Base-by-base conservation (phyloP, 2,797 vertebrate species). In the Aplochiton taeniatus region DNA sequence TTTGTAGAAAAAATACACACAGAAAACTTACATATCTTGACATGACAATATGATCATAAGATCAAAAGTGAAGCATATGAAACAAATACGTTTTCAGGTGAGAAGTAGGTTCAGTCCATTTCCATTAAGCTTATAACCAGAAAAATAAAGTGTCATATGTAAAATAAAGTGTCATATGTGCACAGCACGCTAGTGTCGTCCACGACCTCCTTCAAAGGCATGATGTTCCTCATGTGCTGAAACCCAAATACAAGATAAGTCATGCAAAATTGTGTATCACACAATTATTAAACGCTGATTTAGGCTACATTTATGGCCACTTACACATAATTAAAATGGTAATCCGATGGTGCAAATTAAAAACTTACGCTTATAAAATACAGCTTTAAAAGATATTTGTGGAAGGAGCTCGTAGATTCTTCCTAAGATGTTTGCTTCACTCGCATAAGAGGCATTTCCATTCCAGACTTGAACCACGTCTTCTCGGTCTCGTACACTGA, bases 291-390 rank as follows among this genome's bases (percentile, higher is more conserved):
- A 52, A 52, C 1, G 47, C 4, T 48, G 14, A 48, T 12, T 12
- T 48, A 48, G 47, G 47, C 8, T 48, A 48, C 4, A 48, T 14
- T 8, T 42, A 17, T 43, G 56, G 9, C 8, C 16, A 14, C 13
- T 44, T 18, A 41, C 4, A 16, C 44, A 60, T n/a, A 1, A 16
- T 47, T 14, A 54, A n/a, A 3, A 64, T 9, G 46, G 19, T 45
- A 8, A 65, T 44, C n/a, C 43, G 53, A 58, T n/a, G 13, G n/a
- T 19, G 8, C 12, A 19, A 31, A 44, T 17, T 41, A 53, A 60
- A 86, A 73, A 95, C 97, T 96, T 84, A 98, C 97, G 91, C 85
- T 98, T 98, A 91, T 98, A 98, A 91, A 99, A 99, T 71, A 95
- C 94, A 0, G 91, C 95, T 93, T 96, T 98, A 90, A 99, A 98